phyloP scores from a whole-genome alignment of 2,113 vertebrate species.

The Dipodomys spectabilis region DNA sequence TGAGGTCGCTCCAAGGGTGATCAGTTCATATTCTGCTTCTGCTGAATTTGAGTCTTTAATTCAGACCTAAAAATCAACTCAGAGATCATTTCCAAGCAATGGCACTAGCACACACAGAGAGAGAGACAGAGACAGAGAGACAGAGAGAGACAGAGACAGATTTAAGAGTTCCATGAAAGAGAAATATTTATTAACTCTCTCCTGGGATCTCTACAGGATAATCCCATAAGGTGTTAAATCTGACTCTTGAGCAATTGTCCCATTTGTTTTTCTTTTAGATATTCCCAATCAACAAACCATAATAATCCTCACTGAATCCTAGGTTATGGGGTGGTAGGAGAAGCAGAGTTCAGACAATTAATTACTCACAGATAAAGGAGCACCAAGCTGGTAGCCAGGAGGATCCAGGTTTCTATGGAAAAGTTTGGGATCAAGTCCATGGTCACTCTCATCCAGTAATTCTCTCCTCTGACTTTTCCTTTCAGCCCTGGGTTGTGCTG shows the following conservation, averaged over 20 bases:
- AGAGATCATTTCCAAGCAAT: not conserved
- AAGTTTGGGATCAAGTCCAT: slow-evolving; percentile 66
- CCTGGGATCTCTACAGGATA: not conserved
- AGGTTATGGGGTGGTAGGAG: not conserved
- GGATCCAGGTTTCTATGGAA: slow-evolving; percentile 35
- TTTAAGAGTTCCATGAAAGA: not conserved
- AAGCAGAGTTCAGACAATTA: too few relatives aligned
- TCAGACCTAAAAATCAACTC: not conserved
- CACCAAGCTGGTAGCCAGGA: not conserved
- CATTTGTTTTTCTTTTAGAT: not conserved
- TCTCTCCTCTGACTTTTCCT: not conserved
- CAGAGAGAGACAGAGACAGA: too few relatives aligned
- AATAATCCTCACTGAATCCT: not conserved
- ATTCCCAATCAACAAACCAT: not conserved
- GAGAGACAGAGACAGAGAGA: too few relatives aligned
- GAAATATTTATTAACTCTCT: not conserved
- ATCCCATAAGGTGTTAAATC: not conserved
- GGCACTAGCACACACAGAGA: not conserved
- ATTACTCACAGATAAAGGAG: slow-evolving; percentile 69
- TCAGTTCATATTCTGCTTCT: not conserved
- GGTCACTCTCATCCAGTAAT: not conserved
- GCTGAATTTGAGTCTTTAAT: not conserved
- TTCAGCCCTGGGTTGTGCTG: too few relatives aligned
- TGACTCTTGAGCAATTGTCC: not conserved
- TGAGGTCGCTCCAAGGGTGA: too few relatives aligned